Percentiles rank a stretch among this genome's conserved stretches.
These are phyloP conservation scores for Eublepharis macularius DNA, from an alignment of 2,113 vertebrate genomes.

Conservation along the genomic window DNA sequence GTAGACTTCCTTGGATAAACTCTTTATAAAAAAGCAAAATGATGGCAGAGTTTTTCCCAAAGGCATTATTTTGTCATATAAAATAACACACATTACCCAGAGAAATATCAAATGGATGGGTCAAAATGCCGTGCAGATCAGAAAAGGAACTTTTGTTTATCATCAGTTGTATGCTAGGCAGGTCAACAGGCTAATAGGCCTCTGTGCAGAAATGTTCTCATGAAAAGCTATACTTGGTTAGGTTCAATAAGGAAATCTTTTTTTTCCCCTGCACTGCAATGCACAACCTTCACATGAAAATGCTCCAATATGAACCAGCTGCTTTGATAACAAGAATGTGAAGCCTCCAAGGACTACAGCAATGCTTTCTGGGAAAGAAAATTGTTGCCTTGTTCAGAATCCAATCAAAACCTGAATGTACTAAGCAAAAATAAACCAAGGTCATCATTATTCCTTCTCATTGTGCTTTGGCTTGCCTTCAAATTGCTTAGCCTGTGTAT, in stretches of 20 bases:
- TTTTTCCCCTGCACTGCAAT: conserved; percentile 41
- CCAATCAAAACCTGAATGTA: conserved; percentile 70
- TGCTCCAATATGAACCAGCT: conserved; percentile 46
- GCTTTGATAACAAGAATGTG: conserved; percentile 66
- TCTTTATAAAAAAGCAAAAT: not conserved
- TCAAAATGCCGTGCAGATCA: not conserved
- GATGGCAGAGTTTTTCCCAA: not conserved
- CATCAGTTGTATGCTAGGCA: conserved; percentile 5
- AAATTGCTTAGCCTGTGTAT: conserved; percentile 65
- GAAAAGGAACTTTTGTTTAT: not conserved
- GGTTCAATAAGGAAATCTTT: conserved; percentile 47
- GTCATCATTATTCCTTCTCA: conserved; percentile 73
- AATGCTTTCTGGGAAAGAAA: conserved; percentile 68
- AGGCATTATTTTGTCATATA: not conserved
- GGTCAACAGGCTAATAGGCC: conserved; percentile 50
- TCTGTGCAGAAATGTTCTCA: conserved; percentile 46
- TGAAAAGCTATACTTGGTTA: conserved; percentile 39
- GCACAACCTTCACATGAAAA: conserved; percentile 70
- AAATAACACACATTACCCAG: not conserved
- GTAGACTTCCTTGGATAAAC: not conserved
- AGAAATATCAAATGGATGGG: conserved; percentile 3
- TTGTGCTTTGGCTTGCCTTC: conserved; percentile 72
- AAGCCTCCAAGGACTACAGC: conserved; percentile 62
- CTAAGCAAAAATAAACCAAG: conserved; percentile 75
- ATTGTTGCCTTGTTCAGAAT: conserved; percentile 64